Conservation (phyloP, 2,797 vertebrate genomes). For the Phataginus tetradactyla region DNA sequence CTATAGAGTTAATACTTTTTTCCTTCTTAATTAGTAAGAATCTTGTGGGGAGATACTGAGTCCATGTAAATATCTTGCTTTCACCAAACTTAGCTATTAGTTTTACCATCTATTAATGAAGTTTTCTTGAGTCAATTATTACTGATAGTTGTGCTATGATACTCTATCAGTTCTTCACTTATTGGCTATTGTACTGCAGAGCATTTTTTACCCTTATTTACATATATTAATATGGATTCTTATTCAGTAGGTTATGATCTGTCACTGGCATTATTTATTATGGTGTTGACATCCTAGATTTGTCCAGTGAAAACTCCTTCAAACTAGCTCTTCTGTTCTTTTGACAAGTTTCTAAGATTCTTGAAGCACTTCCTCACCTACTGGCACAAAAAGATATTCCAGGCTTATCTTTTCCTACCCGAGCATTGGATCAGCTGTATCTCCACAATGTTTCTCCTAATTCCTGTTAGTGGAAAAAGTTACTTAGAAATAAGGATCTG, state of each 20-base stretch:
- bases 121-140: background rate
- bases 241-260: background rate
- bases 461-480: background rate
- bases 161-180: background rate
- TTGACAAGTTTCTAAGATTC: background rate
- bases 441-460: background rate
- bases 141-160: background rate
- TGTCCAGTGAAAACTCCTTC: background rate
- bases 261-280: background rate
- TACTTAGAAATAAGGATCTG: background rate
- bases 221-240: background rate
- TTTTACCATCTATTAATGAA: background rate
- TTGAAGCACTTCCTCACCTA: background rate
- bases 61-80: background rate
- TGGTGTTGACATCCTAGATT: background rate
- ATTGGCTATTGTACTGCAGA: background rate
- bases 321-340: background rate
- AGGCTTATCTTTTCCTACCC: background rate
- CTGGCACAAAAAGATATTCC: background rate
- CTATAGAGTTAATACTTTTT: background rate
- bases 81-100: background rate
- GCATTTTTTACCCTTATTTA: background rate
- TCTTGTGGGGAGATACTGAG: background rate
- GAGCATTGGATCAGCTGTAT: background rate
- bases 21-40: background rate